phyloP scores from a whole-genome alignment of 1,140 invertebrate species.

The Sycophaga agraensis region DNA sequence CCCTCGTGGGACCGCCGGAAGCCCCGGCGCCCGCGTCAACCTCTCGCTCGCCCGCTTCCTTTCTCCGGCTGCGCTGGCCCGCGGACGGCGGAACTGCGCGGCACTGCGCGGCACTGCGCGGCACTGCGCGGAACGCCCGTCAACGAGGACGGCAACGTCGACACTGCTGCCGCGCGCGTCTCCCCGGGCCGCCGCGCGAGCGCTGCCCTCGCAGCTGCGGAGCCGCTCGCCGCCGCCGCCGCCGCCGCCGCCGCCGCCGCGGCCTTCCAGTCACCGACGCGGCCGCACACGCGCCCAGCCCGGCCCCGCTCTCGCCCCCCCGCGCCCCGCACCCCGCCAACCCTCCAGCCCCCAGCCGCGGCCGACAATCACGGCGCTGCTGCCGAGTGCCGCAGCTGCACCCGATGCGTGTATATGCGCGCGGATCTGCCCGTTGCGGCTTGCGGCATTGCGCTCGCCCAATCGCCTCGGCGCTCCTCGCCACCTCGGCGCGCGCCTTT shows the following conservation, averaged over 20 bases:
- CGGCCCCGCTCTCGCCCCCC: not conserved
- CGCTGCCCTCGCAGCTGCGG: constrained; percentile 2
- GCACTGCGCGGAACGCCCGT: not conserved
- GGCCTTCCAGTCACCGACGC: not conserved
- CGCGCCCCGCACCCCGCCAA: too few species aligned
- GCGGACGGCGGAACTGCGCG: not conserved
- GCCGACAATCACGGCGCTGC: too few species aligned
- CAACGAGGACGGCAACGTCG: constrained; percentile 23
- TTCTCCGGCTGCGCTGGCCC: not conserved
- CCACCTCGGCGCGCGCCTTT: too few species aligned
- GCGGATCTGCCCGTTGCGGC: too few species aligned
- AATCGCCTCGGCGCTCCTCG: too few species aligned
- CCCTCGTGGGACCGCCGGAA: too few species aligned
- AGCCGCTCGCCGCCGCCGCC: not conserved
- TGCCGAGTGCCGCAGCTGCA: too few species aligned
- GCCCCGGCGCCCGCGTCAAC: too few species aligned
- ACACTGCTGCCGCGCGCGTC: constrained; percentile 21
- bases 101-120: not conserved
- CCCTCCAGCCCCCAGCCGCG: too few species aligned
- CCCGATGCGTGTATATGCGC: too few species aligned
- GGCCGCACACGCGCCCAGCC: not conserved
- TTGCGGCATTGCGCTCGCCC: too few species aligned
- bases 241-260: not conserved
- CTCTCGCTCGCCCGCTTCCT: too few species aligned
- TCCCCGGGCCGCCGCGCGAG: not conserved